Conservation (phyloP, 2,888 invertebrate genomes). For the Standfussiana lucernea region DNA sequence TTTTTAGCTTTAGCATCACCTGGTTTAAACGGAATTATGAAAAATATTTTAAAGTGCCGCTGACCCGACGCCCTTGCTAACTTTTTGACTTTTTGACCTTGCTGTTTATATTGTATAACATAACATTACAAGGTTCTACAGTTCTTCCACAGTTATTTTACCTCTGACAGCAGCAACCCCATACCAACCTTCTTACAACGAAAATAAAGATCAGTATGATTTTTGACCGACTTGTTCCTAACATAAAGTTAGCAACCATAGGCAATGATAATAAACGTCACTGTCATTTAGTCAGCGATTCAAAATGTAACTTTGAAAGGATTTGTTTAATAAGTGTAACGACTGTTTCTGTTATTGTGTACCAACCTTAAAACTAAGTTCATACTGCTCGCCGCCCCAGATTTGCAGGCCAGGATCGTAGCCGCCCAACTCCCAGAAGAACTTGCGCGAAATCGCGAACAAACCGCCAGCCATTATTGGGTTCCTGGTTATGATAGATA, state of each 20-base stretch:
- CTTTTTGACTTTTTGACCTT: neutral
- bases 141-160: too few species aligned
- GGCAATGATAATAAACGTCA: too few species aligned
- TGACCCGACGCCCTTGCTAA: too few species aligned
- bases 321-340: neutral
- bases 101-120: too few species aligned
- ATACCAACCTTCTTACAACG: too few species aligned
- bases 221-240: too few species aligned
- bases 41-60: conserved; percentile 7
- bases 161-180: too few species aligned
- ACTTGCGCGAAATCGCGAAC: conserved; percentile 97
- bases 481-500: conserved; percentile 89
- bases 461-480: conserved; percentile 99
- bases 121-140: too few species aligned
- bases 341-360: neutral
- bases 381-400: conserved; percentile 99
- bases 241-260: too few species aligned
- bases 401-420: conserved; percentile 98
- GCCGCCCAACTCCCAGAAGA: conserved; percentile 99
- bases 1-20: neutral
- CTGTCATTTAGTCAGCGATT: too few species aligned
- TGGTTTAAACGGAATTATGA: conserved; percentile 9
- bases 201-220: too few species aligned
- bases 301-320: neutral
- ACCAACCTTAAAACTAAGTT: conserved; percentile 96